Conservation (phyloP, 1,140 invertebrate species). For the Cyrtorhinus lividipennis region DNA sequence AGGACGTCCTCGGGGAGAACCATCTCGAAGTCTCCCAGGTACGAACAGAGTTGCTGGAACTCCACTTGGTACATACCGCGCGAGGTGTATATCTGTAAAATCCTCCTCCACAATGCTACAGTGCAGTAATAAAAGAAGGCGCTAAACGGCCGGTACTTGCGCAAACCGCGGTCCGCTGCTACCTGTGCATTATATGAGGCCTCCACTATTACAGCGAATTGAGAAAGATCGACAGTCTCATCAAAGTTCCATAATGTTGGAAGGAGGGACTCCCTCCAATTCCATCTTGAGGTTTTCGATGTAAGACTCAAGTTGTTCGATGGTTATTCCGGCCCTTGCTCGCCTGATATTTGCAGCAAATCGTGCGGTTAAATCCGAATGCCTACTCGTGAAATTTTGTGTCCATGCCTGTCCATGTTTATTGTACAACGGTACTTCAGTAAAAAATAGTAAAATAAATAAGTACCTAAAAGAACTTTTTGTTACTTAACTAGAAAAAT, state of each 20-base stretch:
- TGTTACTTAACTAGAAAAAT: too few relatives aligned
- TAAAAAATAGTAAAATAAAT: too few relatives aligned
- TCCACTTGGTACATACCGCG: conserved; percentile 12
- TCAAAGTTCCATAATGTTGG: conserved; percentile 33
- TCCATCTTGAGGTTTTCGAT: conserved; percentile 26
- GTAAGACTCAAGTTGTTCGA: conserved; percentile 23
- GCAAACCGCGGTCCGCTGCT: background rate
- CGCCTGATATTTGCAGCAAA: conserved; percentile 28
- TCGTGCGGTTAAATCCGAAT: conserved; percentile 23
- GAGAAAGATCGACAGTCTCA: conserved; percentile 28
- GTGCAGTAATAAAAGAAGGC: background rate
- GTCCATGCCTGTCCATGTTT: conserved; percentile 26
- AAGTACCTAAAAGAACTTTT: too few relatives aligned
- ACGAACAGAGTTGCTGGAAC: background rate
- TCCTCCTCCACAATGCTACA: background rate
- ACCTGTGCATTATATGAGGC: background rate
- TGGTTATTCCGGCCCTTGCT: conserved; percentile 22
- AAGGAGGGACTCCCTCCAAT: conserved; percentile 27
- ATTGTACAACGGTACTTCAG: too few relatives aligned
- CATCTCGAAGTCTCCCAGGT: background rate
- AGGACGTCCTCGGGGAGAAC: background rate
- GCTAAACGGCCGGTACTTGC: background rate
- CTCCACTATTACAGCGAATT: background rate
- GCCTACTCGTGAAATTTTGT: conserved; percentile 25
- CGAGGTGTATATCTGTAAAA: background rate